Base-by-base conservation (phyloP, 1,140 invertebrate genomes). In the Ceratosolen solmsi region DNA sequence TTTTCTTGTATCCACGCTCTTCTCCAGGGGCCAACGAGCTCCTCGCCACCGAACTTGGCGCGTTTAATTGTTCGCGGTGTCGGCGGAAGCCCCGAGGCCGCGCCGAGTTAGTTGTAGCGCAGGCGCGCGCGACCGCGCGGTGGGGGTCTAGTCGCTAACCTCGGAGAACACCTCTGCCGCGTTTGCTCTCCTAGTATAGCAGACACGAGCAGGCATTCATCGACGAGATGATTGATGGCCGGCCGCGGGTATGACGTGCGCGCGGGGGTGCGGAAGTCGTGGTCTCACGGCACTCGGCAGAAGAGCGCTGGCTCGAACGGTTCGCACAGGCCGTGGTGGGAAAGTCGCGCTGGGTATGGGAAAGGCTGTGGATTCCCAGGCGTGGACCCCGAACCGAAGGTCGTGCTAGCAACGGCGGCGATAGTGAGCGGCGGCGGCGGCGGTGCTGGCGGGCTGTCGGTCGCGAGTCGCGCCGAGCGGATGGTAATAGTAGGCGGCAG, bases 341-440 rank as follows among this genome's bases (percentile, higher is more conserved):
- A 84, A 84, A 74, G 72, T 73, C 74, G 38, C 38, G 78, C 79
- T 87, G 87, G 86, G 87, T 87, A 86, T 88, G 87, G 86, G 86
- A 87, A 88, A 86, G 82, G 68, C 84, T 68, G 82, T 83, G 85
- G 85, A 85, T 88, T 88, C 87, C 87, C 87, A 88, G 80, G 83
- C 78, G 77, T 65, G 38, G 56, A 76, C n/a, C n/a, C 56, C 54
- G 15, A n/a, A 13, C 17, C 33, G 27, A 27, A 63, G 2, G 5
- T 9, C 63, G 63, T 36, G 5, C 58, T n/a, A 27, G 27, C 13
- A 25, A 1, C 20, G 51, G 20, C 9, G 51, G 17, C 9, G 51
- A 22, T 7, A 15, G 3, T 22, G 51, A 54, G 3, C 2, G 17
- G 51, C 7, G 20, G 9, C 9, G 51, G 11, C 9, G 51, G 51